phyloP scores from a whole-genome alignment of 1,140 invertebrate genomes.

The Drosophila pectinifera region DNA sequence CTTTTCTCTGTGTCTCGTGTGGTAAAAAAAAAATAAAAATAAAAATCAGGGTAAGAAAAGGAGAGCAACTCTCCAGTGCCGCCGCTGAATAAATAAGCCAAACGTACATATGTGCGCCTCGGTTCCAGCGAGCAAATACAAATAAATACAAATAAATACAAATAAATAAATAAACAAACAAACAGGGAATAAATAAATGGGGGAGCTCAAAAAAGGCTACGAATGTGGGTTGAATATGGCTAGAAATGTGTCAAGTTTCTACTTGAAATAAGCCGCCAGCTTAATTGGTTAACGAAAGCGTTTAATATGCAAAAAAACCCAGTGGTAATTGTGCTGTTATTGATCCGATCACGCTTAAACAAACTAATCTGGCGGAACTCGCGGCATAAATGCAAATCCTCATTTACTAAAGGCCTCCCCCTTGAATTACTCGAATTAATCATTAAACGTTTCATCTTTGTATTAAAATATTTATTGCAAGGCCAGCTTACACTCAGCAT shows the following conservation, averaged over 20 bases:
- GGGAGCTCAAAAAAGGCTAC: not conserved
- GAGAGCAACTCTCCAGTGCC: conserved; percentile 14
- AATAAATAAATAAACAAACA: conserved; percentile 46
- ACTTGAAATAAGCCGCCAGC: conserved; percentile 1
- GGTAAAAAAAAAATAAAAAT: not conserved
- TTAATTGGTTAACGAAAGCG: conserved; percentile 1
- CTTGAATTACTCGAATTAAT: not conserved
- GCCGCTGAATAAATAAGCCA: conserved; percentile 55
- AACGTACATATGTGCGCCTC: conserved; percentile 28
- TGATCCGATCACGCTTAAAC: conserved; percentile 1
- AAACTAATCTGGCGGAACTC: not conserved
- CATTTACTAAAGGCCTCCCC: too few relatives aligned
- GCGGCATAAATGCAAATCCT: too few relatives aligned
- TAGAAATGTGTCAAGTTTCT: conserved; percentile 23
- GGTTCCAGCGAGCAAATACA: conserved; percentile 47
- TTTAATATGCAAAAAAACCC: conserved; percentile 5
- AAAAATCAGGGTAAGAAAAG: conserved; percentile 12
- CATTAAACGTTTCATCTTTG: not conserved
- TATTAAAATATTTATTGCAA: not conserved
- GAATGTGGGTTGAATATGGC: conserved; percentile 6
- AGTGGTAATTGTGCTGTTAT: conserved; percentile 24
- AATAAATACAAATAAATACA: conserved; percentile 53
- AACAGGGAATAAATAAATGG: conserved; percentile 14
- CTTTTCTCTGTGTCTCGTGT: conserved; percentile 14
- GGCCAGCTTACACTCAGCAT: not conserved